Evolutionary conservation across 2,797 vertebrate genomes (phyloP).

Genomic region (Tragopan temminckii): DNA sequence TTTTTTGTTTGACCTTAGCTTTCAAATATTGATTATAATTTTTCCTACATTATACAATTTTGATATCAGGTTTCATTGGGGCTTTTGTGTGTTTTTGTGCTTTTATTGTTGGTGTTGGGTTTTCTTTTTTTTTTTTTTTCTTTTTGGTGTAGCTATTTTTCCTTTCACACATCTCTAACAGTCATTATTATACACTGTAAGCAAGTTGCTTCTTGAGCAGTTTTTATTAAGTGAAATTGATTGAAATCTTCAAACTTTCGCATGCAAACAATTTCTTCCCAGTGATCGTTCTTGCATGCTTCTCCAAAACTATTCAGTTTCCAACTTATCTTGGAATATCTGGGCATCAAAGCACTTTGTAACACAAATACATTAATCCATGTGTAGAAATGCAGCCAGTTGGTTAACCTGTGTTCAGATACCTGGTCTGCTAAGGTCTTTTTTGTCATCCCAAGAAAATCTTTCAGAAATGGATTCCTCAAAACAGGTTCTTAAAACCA

Average conservation of each 20-base stretch:
- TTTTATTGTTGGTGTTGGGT: not conserved
- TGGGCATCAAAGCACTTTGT: not conserved
- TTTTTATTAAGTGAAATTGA: not conserved
- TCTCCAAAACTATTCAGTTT: not conserved
- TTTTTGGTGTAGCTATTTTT: not conserved
- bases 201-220: not conserved
- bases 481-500: not conserved
- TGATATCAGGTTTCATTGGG: not conserved
- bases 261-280: not conserved
- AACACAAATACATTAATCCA: not conserved
- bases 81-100: not conserved
- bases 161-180: not conserved
- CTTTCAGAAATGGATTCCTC: not conserved
- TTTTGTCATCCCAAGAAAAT: not conserved
- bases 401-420: not conserved
- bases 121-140: no score
- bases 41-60: accelerated
- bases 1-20: not conserved
- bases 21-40: not conserved
- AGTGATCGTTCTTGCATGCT: not conserved
- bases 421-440: not conserved
- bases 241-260: not conserved
- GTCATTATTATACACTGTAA: not conserved
- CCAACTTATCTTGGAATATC: not conserved
- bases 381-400: not conserved